phyloP scores from a whole-genome alignment of 2,113 vertebrate species.

The Trichechus manatus region DNA sequence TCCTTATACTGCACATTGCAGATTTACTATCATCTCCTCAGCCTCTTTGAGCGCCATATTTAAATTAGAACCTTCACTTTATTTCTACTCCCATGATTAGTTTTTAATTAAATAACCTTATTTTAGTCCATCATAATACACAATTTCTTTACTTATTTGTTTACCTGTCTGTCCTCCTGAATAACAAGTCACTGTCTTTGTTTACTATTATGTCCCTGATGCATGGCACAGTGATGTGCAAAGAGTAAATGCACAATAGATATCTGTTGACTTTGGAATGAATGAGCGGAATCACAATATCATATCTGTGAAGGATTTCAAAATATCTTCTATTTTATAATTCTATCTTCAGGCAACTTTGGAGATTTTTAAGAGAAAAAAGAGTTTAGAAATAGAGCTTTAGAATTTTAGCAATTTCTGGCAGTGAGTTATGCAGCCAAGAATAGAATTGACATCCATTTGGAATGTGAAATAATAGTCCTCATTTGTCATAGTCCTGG shows the following conservation, averaged over 20 bases:
- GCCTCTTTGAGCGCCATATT: neutral
- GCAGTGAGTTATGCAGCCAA: constrained; percentile 71
- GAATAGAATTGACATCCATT: constrained; percentile 64
- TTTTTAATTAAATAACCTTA: neutral
- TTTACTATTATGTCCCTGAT: neutral
- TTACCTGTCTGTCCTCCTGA: neutral
- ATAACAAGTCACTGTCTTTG: neutral
- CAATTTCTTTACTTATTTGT: neutral
- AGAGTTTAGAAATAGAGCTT: constrained; percentile 44
- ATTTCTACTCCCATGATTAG: neutral
- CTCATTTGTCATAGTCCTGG: constrained; percentile 79
- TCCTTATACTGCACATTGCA: neutral
- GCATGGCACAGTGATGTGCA: neutral
- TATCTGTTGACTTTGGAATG: neutral
- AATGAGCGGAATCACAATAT: neutral
- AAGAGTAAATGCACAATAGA: neutral
- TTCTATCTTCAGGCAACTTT: constrained; percentile 39
- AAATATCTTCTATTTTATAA: constrained; percentile 46
- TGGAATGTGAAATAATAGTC: constrained; percentile 80
- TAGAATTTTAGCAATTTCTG: constrained; percentile 69
- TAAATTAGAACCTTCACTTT: neutral
- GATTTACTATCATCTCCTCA: neutral
- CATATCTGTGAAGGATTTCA: constrained; percentile 17
- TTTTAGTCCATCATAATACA: neutral
- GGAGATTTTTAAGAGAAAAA: constrained; percentile 39